Percentiles rank a stretch among this genome's conserved stretches.
These are phyloP conservation scores for Bufotes viridis DNA, from an alignment of 2,797 vertebrate species.

Conservation along the genomic window DNA sequence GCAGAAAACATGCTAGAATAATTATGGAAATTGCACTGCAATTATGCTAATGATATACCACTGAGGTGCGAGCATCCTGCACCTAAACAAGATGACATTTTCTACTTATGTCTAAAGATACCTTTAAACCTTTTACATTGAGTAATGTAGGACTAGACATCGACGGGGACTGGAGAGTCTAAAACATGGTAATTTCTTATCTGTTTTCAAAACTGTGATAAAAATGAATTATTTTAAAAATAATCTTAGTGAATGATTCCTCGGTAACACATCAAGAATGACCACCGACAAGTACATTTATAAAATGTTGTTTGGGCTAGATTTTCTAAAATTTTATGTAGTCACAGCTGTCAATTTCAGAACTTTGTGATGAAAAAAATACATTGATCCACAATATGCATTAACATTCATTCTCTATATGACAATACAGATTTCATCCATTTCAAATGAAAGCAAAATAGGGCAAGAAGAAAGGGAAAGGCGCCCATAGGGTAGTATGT, in stretches of 20 bases:
- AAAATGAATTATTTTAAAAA: neutral
- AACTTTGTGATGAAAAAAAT: no score
- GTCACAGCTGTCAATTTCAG: neutral
- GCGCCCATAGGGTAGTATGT: no score
- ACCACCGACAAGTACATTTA: neutral
- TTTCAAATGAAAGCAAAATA: no score
- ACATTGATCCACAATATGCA: no score
- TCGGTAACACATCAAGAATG: neutral
- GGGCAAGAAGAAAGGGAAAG: no score
- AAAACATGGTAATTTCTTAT: neutral
- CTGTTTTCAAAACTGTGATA: neutral
- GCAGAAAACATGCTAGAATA: constrained; percentile 54
- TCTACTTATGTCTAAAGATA: constrained; percentile 14
- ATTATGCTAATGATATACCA: constrained; percentile 58
- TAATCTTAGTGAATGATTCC: neutral
- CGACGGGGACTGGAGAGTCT: neutral
- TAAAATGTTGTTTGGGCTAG: neutral
- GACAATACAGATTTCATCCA: no score
- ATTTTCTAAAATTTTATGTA: neutral
- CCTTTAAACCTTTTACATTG: constrained; percentile 27
- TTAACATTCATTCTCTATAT: no score
- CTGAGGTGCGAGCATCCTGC: constrained; percentile 44
- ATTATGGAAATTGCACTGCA: constrained; percentile 55
- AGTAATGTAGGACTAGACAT: neutral
- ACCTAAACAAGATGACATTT: constrained; percentile 42